phyloP scores from a whole-genome alignment of 2,113 vertebrate genomes.

The Brienomyrus longianalis region DNA sequence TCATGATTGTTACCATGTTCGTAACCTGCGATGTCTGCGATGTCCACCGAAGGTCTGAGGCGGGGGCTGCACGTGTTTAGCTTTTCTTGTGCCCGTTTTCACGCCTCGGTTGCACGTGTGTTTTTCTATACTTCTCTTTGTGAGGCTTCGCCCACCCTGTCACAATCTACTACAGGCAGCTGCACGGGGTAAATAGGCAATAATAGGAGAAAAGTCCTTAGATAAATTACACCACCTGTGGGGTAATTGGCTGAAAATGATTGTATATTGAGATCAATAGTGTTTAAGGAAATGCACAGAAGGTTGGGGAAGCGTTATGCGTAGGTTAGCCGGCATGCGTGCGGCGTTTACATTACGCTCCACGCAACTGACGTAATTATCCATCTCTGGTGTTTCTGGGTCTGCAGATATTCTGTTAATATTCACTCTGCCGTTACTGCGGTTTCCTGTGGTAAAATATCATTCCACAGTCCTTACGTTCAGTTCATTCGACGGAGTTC shows the following conservation, averaged over 20 bases:
- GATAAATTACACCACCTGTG: neutral
- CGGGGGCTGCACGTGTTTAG: neutral
- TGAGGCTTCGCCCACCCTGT: neutral
- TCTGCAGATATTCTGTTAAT: neutral
- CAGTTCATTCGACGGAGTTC: neutral
- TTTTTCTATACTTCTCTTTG: neutral
- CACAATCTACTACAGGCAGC: no score
- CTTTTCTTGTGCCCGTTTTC: neutral
- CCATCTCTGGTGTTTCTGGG: neutral
- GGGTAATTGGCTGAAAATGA: neutral
- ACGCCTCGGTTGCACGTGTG: neutral
- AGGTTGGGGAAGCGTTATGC: neutral
- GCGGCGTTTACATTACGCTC: neutral
- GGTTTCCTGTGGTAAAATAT: neutral
- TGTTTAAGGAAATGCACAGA: constrained; percentile 12
- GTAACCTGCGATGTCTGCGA: neutral
- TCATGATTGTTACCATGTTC: neutral
- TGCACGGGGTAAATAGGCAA: neutral
- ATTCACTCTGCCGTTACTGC: neutral
- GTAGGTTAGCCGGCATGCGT: neutral
- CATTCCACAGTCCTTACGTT: neutral
- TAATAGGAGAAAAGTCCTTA: neutral
- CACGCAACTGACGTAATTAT: neutral
- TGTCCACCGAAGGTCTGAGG: neutral
- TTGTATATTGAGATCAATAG: constrained; percentile 11